Evolutionary conservation across 2,113 vertebrate genomes (phyloP).

Genomic region (Corythaeola cristata): DNA sequence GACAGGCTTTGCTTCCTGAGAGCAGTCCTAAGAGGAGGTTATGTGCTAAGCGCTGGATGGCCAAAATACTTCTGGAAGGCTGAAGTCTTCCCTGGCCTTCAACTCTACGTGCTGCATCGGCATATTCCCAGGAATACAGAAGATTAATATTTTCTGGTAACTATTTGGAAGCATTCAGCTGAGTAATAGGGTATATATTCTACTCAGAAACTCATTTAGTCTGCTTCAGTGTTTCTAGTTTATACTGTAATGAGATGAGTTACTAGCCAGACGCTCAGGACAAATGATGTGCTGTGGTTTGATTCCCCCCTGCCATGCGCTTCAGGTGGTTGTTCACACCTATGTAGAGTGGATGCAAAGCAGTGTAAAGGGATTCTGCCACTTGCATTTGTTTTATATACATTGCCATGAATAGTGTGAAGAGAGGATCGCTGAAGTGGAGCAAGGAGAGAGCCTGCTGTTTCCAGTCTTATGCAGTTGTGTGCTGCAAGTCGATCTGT

Average conservation of each 20-base stretch:
- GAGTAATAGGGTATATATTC: background rate
- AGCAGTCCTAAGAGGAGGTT: background rate
- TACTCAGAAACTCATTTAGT: background rate
- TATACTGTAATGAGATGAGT: background rate
- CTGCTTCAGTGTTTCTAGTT: background rate
- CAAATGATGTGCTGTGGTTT: background rate
- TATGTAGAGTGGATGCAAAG: background rate
- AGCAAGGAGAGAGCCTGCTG: background rate
- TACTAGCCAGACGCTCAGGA: background rate
- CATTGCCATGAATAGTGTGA: background rate
- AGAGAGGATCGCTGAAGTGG: background rate
- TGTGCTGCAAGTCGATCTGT: background rate
- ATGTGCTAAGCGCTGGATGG: background rate
- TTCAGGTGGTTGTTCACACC: background rate
- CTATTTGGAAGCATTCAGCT: background rate
- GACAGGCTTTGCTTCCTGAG: background rate
- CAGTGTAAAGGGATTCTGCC: background rate
- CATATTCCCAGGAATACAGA: background rate
- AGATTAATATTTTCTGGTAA: background rate
- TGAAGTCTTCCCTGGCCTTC: background rate
- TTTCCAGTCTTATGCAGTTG: background rate
- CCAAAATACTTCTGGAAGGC: background rate
- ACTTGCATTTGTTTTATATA: background rate
- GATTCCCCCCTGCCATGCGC: background rate
- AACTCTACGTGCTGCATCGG: fast-evolving